These are phyloP conservation scores for Salminus brasiliensis DNA, from an alignment of 2,113 vertebrate genomes.

Conservation along the genomic window DNA sequence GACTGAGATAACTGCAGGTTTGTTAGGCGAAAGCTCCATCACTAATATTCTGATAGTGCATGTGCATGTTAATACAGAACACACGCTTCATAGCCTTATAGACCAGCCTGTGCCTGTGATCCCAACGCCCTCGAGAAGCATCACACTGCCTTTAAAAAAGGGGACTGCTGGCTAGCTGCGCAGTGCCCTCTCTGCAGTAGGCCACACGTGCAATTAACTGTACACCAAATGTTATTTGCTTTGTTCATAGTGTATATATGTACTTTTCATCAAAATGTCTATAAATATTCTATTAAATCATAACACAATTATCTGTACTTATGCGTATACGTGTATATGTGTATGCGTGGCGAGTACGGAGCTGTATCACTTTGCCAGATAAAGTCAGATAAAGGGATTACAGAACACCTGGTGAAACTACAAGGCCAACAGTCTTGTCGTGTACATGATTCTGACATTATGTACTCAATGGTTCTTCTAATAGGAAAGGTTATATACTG, in stretches of 20 bases:
- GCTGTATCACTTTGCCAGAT: not conserved
- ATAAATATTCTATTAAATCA: constrained; percentile 16
- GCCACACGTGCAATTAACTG: constrained; percentile 66
- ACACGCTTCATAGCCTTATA: not conserved
- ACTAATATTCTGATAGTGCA: not conserved
- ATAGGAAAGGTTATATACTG: constrained; percentile 14
- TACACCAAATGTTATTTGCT: constrained; percentile 47
- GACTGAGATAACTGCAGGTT: not conserved
- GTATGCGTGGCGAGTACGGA: not conserved
- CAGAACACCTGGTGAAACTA: not conserved
- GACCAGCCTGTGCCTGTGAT: not conserved
- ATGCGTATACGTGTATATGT: too few species aligned
- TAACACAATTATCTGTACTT: not conserved
- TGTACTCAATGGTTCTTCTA: not conserved
- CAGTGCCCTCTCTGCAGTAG: constrained; percentile 14
- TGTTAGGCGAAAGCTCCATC: not conserved
- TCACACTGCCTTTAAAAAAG: not conserved
- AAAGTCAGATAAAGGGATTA: not conserved
- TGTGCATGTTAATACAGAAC: not conserved
- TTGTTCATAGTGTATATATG: constrained; percentile 78
- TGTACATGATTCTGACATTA: not conserved
- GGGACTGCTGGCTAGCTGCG: not conserved
- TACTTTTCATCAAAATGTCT: constrained; percentile 29
- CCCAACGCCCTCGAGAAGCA: constrained; percentile 10
- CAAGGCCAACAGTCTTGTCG: not conserved